Evolutionary conservation across 2,888 invertebrate species (phyloP).

Genomic region (Tenthredo notha): DNA sequence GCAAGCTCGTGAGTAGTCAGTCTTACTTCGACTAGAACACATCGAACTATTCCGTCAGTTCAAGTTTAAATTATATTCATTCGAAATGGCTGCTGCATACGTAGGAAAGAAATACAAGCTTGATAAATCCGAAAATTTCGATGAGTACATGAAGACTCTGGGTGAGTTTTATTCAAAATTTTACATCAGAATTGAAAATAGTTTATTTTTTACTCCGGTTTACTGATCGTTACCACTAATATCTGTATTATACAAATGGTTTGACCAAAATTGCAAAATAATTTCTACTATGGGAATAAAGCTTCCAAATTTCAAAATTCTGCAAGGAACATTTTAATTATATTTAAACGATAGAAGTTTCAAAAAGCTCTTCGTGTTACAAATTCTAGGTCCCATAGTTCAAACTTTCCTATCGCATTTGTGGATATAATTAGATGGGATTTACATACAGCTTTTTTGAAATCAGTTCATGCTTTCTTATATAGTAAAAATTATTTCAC

Average conservation of each 20-base stretch:
- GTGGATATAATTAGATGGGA: too few relatives aligned
- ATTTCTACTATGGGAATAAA: too few relatives aligned
- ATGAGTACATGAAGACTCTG: slow-evolving; percentile 92
- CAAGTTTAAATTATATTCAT: neutral
- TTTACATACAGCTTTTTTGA: too few relatives aligned
- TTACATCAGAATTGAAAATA: neutral
- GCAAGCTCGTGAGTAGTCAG: neutral
- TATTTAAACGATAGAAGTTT: too few relatives aligned
- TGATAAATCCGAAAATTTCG: slow-evolving; percentile 89
- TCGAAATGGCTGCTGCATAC: slow-evolving; percentile 66
- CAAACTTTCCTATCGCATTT: too few relatives aligned
- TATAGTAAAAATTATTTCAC: too few relatives aligned
- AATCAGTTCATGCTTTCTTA: too few relatives aligned
- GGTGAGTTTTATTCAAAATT: slow-evolving; percentile 82
- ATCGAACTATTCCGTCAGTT: slow-evolving; percentile 1
- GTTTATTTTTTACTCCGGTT: neutral
- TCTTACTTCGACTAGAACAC: slow-evolving; percentile 48
- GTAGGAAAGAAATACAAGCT: slow-evolving; percentile 91
- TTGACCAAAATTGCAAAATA: too few relatives aligned
- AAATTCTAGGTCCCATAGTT: too few relatives aligned
- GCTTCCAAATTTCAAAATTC: too few relatives aligned
- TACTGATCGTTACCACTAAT: neutral
- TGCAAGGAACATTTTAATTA: too few relatives aligned
- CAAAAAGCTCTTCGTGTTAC: too few relatives aligned
- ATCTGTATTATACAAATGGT: neutral